Percentiles rank a stretch among this genome's conserved stretches.
phyloP scores from a whole-genome alignment of 2,797 vertebrate species.

The Periparus ater region DNA sequence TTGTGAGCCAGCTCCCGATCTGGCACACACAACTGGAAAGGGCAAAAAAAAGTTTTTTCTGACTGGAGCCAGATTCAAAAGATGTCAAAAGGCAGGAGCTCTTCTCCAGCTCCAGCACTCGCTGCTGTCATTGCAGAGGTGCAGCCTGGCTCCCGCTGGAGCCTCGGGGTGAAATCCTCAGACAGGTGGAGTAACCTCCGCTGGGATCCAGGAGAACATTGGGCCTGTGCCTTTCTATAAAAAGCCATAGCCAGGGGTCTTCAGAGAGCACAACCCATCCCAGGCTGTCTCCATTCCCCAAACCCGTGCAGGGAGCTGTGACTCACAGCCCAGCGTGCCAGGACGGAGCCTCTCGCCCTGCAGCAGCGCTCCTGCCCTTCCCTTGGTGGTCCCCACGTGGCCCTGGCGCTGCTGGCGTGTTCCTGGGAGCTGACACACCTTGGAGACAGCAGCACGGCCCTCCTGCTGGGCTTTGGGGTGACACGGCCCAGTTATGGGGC shows the following conservation, averaged over 20 bases:
- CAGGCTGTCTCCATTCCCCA: not conserved
- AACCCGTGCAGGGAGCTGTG: not conserved
- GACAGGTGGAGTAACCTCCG: not conserved
- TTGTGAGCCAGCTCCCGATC: not conserved
- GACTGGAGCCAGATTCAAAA: not conserved
- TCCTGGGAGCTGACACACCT: not conserved
- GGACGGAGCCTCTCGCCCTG: not conserved
- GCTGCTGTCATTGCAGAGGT: not conserved
- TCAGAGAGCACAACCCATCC: not conserved
- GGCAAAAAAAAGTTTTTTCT: not conserved
- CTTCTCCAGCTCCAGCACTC: not conserved
- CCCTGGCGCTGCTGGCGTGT: not conserved
- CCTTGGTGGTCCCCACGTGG: not conserved
- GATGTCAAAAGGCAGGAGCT: not conserved
- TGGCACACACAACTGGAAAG: not conserved
- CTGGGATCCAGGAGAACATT: not conserved
- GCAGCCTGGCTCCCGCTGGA: not conserved
- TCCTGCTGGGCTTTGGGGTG: not conserved
- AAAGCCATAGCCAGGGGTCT: not conserved
- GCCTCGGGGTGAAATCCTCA: not conserved
- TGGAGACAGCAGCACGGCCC: not conserved
- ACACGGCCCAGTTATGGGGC: not conserved
- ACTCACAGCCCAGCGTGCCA: conserved; percentile 1
- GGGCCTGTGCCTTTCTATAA: not conserved
- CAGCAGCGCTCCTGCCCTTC: not conserved